Base-by-base conservation (phyloP, 2,888 invertebrate genomes). In the Pandemis cinnamomeana region DNA sequence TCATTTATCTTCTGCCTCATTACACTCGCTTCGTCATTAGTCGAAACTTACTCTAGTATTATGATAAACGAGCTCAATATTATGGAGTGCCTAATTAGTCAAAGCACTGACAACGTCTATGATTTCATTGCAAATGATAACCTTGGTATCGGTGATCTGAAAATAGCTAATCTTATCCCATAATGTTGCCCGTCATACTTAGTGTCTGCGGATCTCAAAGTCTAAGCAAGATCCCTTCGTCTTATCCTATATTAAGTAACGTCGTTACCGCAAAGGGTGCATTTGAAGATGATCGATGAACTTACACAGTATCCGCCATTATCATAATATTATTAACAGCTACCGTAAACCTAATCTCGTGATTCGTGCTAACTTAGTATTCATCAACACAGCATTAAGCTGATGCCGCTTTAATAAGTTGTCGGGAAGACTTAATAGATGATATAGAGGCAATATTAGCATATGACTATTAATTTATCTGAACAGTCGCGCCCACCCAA, bases 281-380 rank as follows among this genome's bases (percentile, higher is more conserved):
- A 5, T n/a, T 53, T 41, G 42, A 61, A 48, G 53, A 73, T 73
- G 73, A 73, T 73, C 51, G 70, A 73, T 70, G 60, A 61, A 53
- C 36, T 0, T 20, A 11, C 44, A 67, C 44, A 7, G 46, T 48
- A 46, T 48, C 64, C 36, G 8, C 67, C 55, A 73, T 66, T 64
- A 73, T 66, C 42, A 73, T 70, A 73, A 73, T 73, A 74, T 55
- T 74, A 74, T 70, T 74, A 67, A 51, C 60, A 27, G 74, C 74
- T 71, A 74, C 74, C 71, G 74, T 71, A 74, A 73, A 70, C 55
- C 67, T 67, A 71, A 67, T 73, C 73, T 51, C 15, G 58, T 20
- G 55, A 20, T 8, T 55, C 55, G 55, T 55, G 61, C 62, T 74
- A 74, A 74, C 74, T 74, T 61, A 61, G 15, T 61, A 61, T 27